These are phyloP conservation scores for Centropyge bicolor DNA, from an alignment of 2,797 vertebrate genomes.

Conservation along the genomic window DNA sequence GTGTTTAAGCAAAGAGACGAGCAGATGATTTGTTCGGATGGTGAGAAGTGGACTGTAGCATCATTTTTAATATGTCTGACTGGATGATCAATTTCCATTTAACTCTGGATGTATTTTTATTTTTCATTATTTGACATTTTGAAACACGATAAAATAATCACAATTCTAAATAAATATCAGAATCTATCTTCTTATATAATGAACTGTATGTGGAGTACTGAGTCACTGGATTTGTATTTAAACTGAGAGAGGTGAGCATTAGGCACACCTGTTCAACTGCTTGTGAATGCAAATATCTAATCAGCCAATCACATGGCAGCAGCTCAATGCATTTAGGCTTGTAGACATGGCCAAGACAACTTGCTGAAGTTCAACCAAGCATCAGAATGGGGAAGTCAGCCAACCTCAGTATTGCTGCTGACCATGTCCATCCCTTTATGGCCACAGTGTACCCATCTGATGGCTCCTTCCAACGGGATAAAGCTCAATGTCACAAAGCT, in stretches of 20 bases:
- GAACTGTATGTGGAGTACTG: background rate
- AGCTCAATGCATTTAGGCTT: no score
- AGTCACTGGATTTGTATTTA: background rate
- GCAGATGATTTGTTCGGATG: conserved; percentile 3
- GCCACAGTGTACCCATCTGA: no score
- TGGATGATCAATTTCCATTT: background rate
- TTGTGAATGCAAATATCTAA: no score
- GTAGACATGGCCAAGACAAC: no score
- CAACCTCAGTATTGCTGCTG: no score
- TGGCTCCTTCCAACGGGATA: no score
- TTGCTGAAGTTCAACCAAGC: no score
- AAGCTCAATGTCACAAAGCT: no score
- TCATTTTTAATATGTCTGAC: background rate
- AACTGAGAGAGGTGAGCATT: background rate
- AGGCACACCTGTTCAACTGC: no score
- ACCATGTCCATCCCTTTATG: no score
- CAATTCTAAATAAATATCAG: background rate
- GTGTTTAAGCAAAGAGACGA: conserved; percentile 22
- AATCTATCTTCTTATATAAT: background rate
- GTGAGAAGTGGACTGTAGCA: background rate
- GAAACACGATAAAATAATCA: background rate
- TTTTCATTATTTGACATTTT: background rate
- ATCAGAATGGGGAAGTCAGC: no score
- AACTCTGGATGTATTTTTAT: background rate
- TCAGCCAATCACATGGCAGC: no score